These are phyloP conservation scores for Guaruba guarouba DNA, from an alignment of 2,113 vertebrate genomes.

Conservation along the genomic window DNA sequence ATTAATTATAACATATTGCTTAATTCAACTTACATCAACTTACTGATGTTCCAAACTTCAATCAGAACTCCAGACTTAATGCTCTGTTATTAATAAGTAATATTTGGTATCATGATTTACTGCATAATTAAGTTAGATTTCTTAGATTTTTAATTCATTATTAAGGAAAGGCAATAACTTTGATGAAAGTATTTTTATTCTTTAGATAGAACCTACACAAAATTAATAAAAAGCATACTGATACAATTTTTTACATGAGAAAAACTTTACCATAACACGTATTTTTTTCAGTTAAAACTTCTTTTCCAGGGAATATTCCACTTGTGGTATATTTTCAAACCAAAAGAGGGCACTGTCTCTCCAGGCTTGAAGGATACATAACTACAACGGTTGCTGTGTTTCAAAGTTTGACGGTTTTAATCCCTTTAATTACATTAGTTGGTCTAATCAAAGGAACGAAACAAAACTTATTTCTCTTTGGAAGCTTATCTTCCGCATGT, in stretches of 20 bases:
- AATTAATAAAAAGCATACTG: neutral
- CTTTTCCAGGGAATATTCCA: neutral
- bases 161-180: neutral
- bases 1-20: neutral
- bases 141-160: neutral
- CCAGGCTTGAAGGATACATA: neutral
- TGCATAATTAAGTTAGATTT: neutral
- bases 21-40: neutral
- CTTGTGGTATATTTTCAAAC: neutral
- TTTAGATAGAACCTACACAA: neutral
- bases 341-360: slow-evolving; percentile 60
- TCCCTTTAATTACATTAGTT: neutral
- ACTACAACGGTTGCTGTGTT: neutral
- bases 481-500: neutral
- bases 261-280: neutral
- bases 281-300: neutral
- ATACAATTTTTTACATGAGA: neutral
- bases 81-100: neutral
- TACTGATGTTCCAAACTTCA: neutral
- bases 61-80: neutral
- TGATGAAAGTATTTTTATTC: neutral
- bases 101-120: neutral
- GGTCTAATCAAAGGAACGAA: neutral
- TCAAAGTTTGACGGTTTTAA: neutral
- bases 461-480: neutral